phyloP scores from a whole-genome alignment of 2,113 vertebrate genomes.

The Charadrius vociferus region DNA sequence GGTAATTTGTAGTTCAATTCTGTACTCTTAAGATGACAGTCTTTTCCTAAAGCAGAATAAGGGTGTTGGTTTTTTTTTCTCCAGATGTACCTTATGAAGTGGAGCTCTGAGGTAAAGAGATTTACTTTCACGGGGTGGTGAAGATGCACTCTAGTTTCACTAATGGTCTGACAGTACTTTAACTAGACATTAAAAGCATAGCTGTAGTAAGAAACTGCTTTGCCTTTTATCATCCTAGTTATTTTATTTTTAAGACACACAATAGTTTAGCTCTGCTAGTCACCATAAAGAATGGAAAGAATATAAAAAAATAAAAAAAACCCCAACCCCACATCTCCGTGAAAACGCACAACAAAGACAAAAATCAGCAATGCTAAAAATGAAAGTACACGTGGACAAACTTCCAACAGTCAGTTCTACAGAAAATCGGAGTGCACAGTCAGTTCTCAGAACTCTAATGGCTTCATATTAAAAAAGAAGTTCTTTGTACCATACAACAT shows the following conservation, averaged over 20 bases:
- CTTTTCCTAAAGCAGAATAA: neutral
- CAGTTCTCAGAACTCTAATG: neutral
- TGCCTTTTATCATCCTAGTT: neutral
- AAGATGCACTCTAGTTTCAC: constrained; percentile 11
- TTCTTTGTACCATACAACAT: neutral
- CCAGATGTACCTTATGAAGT: neutral
- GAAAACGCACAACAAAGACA: constrained; percentile 13
- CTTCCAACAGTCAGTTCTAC: neutral
- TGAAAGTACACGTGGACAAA: neutral
- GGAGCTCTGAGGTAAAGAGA: neutral
- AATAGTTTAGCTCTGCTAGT: neutral
- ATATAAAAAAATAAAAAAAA: neutral
- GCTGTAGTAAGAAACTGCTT: neutral
- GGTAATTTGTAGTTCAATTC: neutral
- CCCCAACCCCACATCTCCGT: neutral
- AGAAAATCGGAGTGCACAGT: neutral
- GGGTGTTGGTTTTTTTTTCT: neutral
- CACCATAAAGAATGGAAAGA: constrained; percentile 22
- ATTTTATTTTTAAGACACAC: constrained; percentile 27
- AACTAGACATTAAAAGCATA: constrained; percentile 35
- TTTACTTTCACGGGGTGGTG: constrained; percentile 6
- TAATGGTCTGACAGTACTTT: constrained; percentile 40
- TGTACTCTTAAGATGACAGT: neutral
- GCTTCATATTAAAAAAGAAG: neutral
- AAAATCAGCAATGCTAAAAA: constrained; percentile 47